Evolutionary conservation across 37 sponge, comb jelly and placozoan genomes (phyloP).

Genomic region (Agelas oroides): DNA sequence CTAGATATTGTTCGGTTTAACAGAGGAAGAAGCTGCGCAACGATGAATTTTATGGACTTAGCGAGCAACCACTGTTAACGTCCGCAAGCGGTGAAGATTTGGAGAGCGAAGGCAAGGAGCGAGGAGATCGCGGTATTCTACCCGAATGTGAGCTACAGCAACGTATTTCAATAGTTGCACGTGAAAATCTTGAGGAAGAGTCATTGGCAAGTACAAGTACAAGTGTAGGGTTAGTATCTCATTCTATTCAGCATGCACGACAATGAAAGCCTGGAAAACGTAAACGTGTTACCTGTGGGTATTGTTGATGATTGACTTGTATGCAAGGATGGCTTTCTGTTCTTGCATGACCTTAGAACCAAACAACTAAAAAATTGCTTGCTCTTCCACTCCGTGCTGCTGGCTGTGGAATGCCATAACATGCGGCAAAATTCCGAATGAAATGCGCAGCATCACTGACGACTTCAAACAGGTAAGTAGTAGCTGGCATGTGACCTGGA

Average conservation of each 20-base stretch:
- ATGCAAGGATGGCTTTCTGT: conserved; percentile 4
- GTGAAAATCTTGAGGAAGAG: too few relatives aligned
- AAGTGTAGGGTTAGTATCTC: too few relatives aligned
- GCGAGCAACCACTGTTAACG: too few relatives aligned
- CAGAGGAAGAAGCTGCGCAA: too few relatives aligned
- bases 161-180: too few relatives aligned
- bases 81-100: too few relatives aligned
- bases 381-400: conserved; percentile 17
- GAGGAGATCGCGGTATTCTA: too few relatives aligned
- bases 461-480: conserved; percentile 38
- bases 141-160: too few relatives aligned
- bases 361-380: neutral
- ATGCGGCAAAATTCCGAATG: conserved; percentile 24
- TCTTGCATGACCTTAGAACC: conserved; percentile 23
- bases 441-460: neutral
- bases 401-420: conserved; percentile 16
- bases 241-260: conserved; percentile 24
- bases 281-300: conserved; percentile 1
- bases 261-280: neutral
- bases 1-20: too few relatives aligned
- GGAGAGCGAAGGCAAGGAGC: too few relatives aligned
- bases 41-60: too few relatives aligned
- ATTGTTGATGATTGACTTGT: conserved; percentile 30
- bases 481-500: conserved; percentile 17
- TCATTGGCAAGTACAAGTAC: too few relatives aligned